These are phyloP conservation scores for Cotesia typhae DNA, from an alignment of 1,140 invertebrate genomes.

Conservation along the genomic window DNA sequence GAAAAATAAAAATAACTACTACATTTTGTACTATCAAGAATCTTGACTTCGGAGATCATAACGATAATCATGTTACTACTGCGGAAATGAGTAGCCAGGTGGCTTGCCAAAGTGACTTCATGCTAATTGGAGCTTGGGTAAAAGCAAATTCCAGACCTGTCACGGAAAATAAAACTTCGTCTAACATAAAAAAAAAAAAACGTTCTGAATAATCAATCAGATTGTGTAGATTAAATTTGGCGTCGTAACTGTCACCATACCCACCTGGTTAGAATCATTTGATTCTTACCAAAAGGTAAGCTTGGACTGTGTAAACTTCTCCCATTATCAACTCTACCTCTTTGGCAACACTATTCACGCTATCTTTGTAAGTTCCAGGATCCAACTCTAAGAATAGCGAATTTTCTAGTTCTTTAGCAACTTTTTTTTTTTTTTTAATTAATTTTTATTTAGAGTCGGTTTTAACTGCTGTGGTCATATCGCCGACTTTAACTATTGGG, in stretches of 20 bases:
- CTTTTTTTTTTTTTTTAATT: too few species aligned
- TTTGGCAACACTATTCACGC: slow-evolving; percentile 51
- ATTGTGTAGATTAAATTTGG: slow-evolving; percentile 81
- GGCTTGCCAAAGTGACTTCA: slow-evolving; percentile 90
- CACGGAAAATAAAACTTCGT: slow-evolving; percentile 86
- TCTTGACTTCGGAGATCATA: slow-evolving; percentile 78
- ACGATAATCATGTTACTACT: slow-evolving; percentile 91
- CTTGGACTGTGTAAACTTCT: slow-evolving; percentile 69
- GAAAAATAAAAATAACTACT: background rate
- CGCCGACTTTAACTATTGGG: too few species aligned
- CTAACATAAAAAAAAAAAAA: slow-evolving; percentile 74
- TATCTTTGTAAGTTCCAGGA: slow-evolving; percentile 53
- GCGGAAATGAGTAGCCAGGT: slow-evolving; percentile 90
- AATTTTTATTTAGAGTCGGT: too few species aligned
- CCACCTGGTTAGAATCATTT: slow-evolving; percentile 40
- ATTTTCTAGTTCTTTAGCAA: background rate
- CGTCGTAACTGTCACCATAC: slow-evolving; percentile 66
- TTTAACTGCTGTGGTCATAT: too few species aligned
- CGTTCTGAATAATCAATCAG: slow-evolving; percentile 87
- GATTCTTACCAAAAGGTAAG: slow-evolving; percentile 46
- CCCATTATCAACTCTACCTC: slow-evolving; percentile 63
- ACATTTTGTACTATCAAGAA: slow-evolving; percentile 64
- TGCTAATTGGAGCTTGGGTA: slow-evolving; percentile 71
- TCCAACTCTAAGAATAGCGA: slow-evolving; percentile 59
- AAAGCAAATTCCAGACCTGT: slow-evolving; percentile 94